phyloP scores from a whole-genome alignment of 1,140 invertebrate species.

The Theocolax elegans region DNA sequence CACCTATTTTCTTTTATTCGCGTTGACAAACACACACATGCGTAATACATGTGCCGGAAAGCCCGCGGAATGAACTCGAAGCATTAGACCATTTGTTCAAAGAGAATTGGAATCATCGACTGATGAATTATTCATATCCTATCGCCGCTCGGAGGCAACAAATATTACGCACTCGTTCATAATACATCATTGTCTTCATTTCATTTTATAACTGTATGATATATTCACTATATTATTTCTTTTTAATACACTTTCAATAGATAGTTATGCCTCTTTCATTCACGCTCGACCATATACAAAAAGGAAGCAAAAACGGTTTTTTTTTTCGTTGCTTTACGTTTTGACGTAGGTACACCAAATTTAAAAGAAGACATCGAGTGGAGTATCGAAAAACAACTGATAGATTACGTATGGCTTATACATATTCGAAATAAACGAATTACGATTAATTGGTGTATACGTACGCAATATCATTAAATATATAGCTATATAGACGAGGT shows the following conservation, averaged over 20 bases:
- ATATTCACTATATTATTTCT: not conserved
- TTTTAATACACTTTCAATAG: constrained; percentile 1
- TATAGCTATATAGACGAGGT: no score
- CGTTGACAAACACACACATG: not conserved
- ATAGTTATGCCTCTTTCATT: no score
- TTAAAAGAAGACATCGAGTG: no score
- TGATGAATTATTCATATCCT: constrained; percentile 18
- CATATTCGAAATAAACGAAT: no score
- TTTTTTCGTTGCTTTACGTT: not conserved
- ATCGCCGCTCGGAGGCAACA: no score
- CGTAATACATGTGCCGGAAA: no score
- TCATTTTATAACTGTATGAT: not conserved
- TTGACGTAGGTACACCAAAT: constrained; percentile 2
- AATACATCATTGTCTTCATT: no score
- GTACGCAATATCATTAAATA: no score
- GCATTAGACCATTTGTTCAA: constrained; percentile 1
- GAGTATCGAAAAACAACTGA: no score
- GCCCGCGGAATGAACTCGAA: not conserved
- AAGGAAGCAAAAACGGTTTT: not conserved
- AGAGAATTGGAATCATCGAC: not conserved
- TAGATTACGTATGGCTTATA: not conserved
- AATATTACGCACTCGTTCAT: no score
- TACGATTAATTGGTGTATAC: no score
- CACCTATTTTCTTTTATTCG: constrained; percentile 21
- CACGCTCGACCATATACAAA: not conserved